These are phyloP conservation scores for Branchellion lobata DNA, from an alignment of 2,888 invertebrate species.

Conservation along the genomic window DNA sequence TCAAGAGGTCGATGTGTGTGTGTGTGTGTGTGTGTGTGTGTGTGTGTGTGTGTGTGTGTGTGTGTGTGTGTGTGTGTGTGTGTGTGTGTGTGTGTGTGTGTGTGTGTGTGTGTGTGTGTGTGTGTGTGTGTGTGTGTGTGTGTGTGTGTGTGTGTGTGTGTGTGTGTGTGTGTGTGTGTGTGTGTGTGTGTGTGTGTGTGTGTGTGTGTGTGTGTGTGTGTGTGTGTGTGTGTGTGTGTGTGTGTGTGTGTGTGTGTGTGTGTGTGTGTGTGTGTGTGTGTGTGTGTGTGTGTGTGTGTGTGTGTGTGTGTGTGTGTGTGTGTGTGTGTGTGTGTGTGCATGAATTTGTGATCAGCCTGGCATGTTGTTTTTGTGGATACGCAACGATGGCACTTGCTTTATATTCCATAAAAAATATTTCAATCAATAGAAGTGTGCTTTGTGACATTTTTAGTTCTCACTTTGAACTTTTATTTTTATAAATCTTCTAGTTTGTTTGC, in stretches of 20 bases:
- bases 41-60: background rate
- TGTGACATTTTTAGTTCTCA: no score
- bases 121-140: background rate
- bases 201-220: background rate
- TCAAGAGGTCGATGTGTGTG: conserved; percentile 67
- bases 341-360: background rate
- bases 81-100: conserved; percentile 60
- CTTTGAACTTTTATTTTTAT: no score
- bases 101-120: background rate
- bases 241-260: background rate
- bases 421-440: background rate
- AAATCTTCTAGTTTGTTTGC: no score
- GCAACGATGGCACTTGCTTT: no score
- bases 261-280: background rate
- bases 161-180: background rate
- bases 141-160: background rate
- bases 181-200: background rate
- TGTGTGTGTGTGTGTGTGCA: background rate
- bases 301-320: background rate
- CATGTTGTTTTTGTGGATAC: no score
- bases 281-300: background rate
- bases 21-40: background rate
- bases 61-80: background rate
- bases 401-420: background rate
- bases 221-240: background rate